Base-by-base conservation (phyloP, 1,140 invertebrate species). In the Brachionus paranguensis region DNA sequence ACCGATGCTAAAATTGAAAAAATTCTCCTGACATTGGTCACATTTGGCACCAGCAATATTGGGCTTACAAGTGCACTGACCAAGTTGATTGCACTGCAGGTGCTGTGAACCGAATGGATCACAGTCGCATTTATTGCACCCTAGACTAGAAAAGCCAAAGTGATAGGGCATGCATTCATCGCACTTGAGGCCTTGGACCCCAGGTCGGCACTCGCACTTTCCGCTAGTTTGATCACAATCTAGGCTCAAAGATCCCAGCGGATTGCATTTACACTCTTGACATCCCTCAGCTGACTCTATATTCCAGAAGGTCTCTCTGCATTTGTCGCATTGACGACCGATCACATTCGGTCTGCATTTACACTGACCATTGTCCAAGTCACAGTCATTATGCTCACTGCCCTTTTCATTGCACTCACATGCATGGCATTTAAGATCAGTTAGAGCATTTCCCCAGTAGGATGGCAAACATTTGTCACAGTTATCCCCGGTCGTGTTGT, bases 381-480 rank as follows among this genome's bases (percentile, higher is more conserved):
- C 41, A 78, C 85, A 78, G 24, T 65, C 24, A 12, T 45, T 41
- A 68, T 43, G 37, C 20, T 76, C 14, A 12, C 24, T 65, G 6
- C 81, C 60, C 41, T 17, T 47, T 33, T 12, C 7, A 20, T 79
- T 60, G 70, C 81, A 79, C 33, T 81, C 85, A 78, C 74, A 72
- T 20, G 53, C 50, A 85, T 97, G 94, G 68, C 96, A 95, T 89
- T 96, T 96, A 1, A 92, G 93, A 64, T 93, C 90, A 17, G 93
- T 93, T n/a, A 96, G 88, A n/a, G 89, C 89, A 87, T 91, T 87
- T 43, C 91, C 91, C 86, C 90, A 91, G 86, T 88, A 89, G 85
- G 94, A 95, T 76, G 93, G 92, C 84, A 96, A 89, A 91, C 97
- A 99, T 86, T 93, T 93, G 85, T 98, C 96, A 88, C 97, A 92